These are phyloP conservation scores for Narcine bancroftii DNA, from an alignment of 2,113 vertebrate species.

Conservation along the genomic window DNA sequence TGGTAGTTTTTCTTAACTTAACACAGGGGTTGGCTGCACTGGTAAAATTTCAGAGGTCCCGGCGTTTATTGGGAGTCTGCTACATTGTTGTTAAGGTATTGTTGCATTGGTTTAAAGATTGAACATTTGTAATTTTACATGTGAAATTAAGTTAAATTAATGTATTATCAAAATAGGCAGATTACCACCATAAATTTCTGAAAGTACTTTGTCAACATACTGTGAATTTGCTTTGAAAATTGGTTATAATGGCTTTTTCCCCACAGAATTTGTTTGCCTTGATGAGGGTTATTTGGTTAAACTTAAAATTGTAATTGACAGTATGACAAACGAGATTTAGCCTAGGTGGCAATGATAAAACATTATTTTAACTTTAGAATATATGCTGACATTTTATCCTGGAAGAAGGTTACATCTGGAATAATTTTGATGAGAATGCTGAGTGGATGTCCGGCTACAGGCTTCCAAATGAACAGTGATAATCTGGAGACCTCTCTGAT, in stretches of 20 bases:
- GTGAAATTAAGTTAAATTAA: background rate
- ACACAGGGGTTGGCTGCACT: constrained; percentile 78
- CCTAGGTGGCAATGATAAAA: background rate
- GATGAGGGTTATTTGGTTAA: background rate
- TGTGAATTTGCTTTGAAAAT: background rate
- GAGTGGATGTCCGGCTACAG: background rate
- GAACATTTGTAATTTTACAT: constrained; percentile 28
- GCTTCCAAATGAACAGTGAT: background rate
- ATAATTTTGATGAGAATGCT: too few species aligned
- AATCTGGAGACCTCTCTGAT: background rate
- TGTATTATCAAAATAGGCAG: background rate
- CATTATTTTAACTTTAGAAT: background rate
- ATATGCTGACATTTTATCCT: background rate
- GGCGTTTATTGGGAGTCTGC: constrained; percentile 83
- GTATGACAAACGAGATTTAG: background rate
- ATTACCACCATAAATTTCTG: background rate
- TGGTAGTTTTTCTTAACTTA: constrained; percentile 42
- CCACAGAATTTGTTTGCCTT: background rate
- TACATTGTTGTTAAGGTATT: constrained; percentile 96
- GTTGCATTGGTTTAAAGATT: constrained; percentile 19
- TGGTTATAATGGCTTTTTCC: background rate
- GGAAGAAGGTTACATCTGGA: background rate
- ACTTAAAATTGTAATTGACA: background rate
- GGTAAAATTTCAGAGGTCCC: constrained; percentile 82
- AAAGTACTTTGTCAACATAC: background rate